Percentiles rank a stretch among this genome's conserved stretches.
Conservation (phyloP, 2,888 invertebrate genomes). For the Kuschelorhynchus macadamiae region DNA sequence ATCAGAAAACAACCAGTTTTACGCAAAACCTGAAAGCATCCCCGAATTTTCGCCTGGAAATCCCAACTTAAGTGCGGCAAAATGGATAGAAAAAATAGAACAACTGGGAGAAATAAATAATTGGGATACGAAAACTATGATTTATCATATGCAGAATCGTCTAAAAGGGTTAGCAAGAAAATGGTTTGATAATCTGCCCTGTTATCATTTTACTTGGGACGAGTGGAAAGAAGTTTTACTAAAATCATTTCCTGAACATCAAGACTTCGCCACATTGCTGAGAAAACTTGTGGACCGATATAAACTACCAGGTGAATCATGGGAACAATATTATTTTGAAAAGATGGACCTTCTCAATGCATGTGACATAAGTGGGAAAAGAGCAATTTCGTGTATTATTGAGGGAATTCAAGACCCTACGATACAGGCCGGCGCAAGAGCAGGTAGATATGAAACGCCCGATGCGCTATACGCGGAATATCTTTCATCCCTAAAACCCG, state of each 20-base stretch:
- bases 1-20: too few relatives aligned
- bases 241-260: conserved; percentile 20
- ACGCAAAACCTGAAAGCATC: too few relatives aligned
- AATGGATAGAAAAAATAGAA: too few relatives aligned
- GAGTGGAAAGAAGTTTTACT: conserved; percentile 43
- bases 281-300: conserved; percentile 23
- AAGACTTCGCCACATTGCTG: conserved; percentile 33
- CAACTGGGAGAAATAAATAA: too few relatives aligned
- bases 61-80: too few relatives aligned
- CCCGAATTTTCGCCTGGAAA: too few relatives aligned
- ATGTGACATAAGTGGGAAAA: conserved; percentile 24
- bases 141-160: not conserved
- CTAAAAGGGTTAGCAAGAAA: not conserved
- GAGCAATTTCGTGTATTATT: conserved; percentile 39
- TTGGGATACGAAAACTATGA: too few relatives aligned
- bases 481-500: conserved; percentile 7
- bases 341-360: not conserved
- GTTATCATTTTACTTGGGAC: conserved; percentile 44
- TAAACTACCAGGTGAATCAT: conserved; percentile 23
- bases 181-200: conserved; percentile 47
- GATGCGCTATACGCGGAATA: conserved; percentile 28
- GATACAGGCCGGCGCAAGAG: conserved; percentile 31
- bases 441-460: conserved; percentile 35
- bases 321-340: conserved; percentile 10
- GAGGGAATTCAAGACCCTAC: conserved; percentile 26